Percentiles rank a stretch among this genome's conserved stretches.
These are phyloP conservation scores for Heliopora coerulea DNA, from an alignment of 92 coral and sea anemone species.

Conservation along the genomic window DNA sequence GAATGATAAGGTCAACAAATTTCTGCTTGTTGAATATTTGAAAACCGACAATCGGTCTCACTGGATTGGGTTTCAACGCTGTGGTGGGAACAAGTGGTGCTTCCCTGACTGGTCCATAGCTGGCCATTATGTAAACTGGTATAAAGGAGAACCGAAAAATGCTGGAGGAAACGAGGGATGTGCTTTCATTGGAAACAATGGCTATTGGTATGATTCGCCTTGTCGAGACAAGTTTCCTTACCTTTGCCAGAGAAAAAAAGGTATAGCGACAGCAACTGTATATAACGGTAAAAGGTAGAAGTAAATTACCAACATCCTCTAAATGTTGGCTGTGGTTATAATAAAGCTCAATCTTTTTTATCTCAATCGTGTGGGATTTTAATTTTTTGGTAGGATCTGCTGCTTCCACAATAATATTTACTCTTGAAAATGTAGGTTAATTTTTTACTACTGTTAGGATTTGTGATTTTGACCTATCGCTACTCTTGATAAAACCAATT, in stretches of 20 bases:
- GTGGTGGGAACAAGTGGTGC: slow-evolving; percentile 8
- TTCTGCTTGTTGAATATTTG: background rate
- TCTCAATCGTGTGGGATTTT: too few species aligned
- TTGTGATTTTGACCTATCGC: too few species aligned
- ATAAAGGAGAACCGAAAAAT: background rate
- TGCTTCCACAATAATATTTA: too few species aligned
- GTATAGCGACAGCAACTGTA: too few species aligned
- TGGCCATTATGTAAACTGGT: background rate
- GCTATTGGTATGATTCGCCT: background rate
- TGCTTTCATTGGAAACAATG: background rate
- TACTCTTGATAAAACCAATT: too few species aligned
- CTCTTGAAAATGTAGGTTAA: too few species aligned
- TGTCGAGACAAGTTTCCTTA: background rate
- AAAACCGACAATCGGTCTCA: background rate
- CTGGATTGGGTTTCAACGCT: slow-evolving; percentile 3
- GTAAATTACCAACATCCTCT: too few species aligned
- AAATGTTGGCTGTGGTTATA: too few species aligned
- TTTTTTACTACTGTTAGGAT: too few species aligned
- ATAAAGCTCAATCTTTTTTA: too few species aligned
- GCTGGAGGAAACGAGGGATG: background rate
- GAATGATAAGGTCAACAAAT: background rate
- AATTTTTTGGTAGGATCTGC: too few species aligned
- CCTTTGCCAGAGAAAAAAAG: background rate
- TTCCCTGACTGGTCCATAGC: background rate
- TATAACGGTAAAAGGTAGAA: too few species aligned